phyloP scores from a whole-genome alignment of 2,888 invertebrate genomes.

The Pyrochroa serraticornis region DNA sequence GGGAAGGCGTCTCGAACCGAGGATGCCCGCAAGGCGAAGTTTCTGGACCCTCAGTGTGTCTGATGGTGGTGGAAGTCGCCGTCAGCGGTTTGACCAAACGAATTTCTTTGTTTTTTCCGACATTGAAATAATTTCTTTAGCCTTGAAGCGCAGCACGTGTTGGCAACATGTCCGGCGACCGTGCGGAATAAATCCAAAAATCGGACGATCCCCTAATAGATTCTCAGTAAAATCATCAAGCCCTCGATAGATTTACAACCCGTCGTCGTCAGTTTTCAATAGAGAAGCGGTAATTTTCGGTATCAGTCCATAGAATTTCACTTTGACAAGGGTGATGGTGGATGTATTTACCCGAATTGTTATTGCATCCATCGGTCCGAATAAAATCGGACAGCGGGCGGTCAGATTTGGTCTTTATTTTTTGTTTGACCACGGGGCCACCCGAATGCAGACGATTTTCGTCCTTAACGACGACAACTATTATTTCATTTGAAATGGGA shows the following conservation, averaged over 20 bases:
- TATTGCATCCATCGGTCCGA: constrained; percentile 11
- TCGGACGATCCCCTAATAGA: constrained; percentile 10
- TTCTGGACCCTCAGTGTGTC: too few species aligned
- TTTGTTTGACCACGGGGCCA: constrained; percentile 2
- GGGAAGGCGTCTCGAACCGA: too few species aligned
- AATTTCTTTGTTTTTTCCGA: too few species aligned
- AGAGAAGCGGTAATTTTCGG: constrained; percentile 21
- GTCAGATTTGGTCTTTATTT: constrained; percentile 10
- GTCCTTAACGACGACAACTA: too few species aligned
- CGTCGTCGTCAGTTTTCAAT: constrained; percentile 19
- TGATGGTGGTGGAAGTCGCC: too few species aligned
- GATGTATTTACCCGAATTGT: constrained; percentile 16
- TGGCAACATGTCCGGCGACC: constrained; percentile 3
- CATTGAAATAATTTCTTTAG: too few species aligned
- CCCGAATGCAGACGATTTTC: too few species aligned
- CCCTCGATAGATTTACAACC: constrained; percentile 28
- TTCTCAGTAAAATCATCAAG: constrained; percentile 20
- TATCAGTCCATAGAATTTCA: constrained; percentile 12
- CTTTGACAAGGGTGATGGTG: constrained; percentile 23
- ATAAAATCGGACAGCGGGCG: constrained; percentile 14
- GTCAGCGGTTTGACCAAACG: too few species aligned
- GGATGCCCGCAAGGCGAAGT: too few species aligned
- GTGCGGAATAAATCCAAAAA: neutral
- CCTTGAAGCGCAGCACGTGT: neutral
- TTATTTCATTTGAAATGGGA: too few species aligned